Base-by-base conservation (phyloP, 2,113 vertebrate genomes). In the Chloroceryle aenea region DNA sequence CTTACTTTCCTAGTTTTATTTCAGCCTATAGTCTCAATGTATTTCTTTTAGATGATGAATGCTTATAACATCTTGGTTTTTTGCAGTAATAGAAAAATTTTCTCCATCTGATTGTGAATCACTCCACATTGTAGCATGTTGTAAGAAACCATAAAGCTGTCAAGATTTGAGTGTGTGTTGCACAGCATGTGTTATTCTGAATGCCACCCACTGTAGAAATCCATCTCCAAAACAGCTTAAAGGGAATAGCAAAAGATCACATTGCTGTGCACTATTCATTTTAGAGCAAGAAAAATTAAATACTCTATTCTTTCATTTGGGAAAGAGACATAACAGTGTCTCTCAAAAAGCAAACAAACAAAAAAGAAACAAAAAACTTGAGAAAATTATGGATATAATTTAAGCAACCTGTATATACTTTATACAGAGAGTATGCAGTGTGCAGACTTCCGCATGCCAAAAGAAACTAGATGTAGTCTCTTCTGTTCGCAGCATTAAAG, bases 41-140 rank as follows among this genome's bases (percentile, higher is more conserved):
- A 22, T 91, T 96, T 94, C 68, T 93, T 95, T 91, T 90, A 80
- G 62, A 87, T 53, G 63, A 61, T 82, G 86, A 68, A 45, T 59
- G 17, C 36, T 32, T 61, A 69, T 74, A 88, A 25, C 75, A 64
- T 90, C 11, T 38, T 40, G n/a, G n/a, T 59, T 90, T 91, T 85
- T 68, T 95, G 32, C 59, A 90, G 53, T 79, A 84, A 93, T 29
- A 87, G 42, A 62, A 88, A 89, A 95, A 43, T 23, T 71, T 82
- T 80, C 69, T 80, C 29, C 73, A 62, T 75, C 21, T 96, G 67
- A 50, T 72, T 43, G 36, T 91, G 91, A 85, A 83, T 71, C 55
- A 48, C 58, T 84, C 78, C 30, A 45, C 22, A 56, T 50, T 3
- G 5, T 72, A 84, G 62, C 56, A 67, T 76, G 75, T 87, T 76